Evolutionary conservation across 2,113 vertebrate genomes (phyloP), one percentile per base, ranked within the genome.

Genomic region (Vulpes lagopus): DNA sequence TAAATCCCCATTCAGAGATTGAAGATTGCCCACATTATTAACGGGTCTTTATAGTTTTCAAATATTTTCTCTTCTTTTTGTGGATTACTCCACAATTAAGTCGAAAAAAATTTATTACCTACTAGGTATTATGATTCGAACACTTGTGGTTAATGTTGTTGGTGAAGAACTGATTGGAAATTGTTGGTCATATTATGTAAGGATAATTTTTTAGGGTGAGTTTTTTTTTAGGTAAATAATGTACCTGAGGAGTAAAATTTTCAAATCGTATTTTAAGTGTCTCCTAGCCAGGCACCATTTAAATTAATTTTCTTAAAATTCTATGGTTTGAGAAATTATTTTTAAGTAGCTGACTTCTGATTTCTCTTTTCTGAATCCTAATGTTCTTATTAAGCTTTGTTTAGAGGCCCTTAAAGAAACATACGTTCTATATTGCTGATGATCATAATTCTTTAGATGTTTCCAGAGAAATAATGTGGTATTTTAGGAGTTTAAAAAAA

Each of bases 321-420:
- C 35, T 60, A 12, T 91, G 27, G 43, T 69, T 87, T 87, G 22
- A 96, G 71, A 25, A 78, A 85, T 96, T 23, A 69, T 35, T 95
- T 92, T 95, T 67, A 81, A 76, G 57, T 74, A 90, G 49, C 78
- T 94, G 57, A 22, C 12, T 79, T 90, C 43, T 89, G n/a, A 67
- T 65, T 96, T 95, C 27, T 91, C 12, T 69, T 89, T 84, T 83
- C 32, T 67, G 74, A 79, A 83, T 86, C 49, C 49, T 55, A 0
- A 57, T 95, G 95, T 93, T 91, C 76, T 49, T 92, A 17, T 76
- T 74, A 69, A 76, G 27, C 11, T 95, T 97, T 94, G 62, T 16
- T 27, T 92, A 38, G 59, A 91, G 25, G 10, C 51, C 32, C 35
- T 43, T 73, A 80, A 82, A 92, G 79, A 89, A 94, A 91, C 30